Evolutionary conservation across 23 tunicate genomes (phyloP).

Genomic region (Halocynthia roretzi): DNA sequence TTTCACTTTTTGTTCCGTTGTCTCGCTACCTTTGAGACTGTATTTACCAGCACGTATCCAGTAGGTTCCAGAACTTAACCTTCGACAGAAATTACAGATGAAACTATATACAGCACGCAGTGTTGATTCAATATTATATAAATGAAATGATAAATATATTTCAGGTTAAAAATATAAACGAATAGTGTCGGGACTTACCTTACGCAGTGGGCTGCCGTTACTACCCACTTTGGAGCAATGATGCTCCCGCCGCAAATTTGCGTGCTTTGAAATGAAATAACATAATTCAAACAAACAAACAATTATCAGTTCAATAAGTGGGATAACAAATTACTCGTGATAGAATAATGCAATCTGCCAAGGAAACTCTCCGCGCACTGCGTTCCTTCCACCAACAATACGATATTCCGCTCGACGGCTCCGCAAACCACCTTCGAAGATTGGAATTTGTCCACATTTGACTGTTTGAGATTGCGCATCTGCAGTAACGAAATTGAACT

Average conservation of each 20-base stretch:
- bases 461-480: too few relatives aligned
- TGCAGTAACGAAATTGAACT: too few relatives aligned
- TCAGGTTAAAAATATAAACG: not conserved
- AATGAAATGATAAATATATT: not conserved
- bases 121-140: not conserved
- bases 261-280: not conserved
- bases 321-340: constrained; percentile 1
- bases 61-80: constrained; percentile 2
- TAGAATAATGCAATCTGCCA: constrained; percentile 11
- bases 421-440: not conserved
- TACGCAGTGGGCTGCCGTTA: constrained; percentile 16
- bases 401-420: not conserved
- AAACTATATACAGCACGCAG: not conserved
- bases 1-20: not conserved
- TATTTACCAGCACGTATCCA: constrained; percentile 7
- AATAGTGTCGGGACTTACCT: not conserved
- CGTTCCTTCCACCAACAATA: constrained; percentile 9
- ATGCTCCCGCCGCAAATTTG: constrained; percentile 13
- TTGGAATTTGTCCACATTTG: constrained; percentile 14
- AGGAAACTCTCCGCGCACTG: constrained; percentile 3
- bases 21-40: not conserved
- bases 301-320: too few relatives aligned
- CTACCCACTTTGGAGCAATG: constrained; percentile 4
- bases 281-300: too few relatives aligned
- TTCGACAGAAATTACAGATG: not conserved